A percentile compares a stretch with the other conserved stretches of the same genome.
Evolutionary conservation across 2,797 vertebrate species (phyloP).

Genomic region (Phataginus tetradactyla): DNA sequence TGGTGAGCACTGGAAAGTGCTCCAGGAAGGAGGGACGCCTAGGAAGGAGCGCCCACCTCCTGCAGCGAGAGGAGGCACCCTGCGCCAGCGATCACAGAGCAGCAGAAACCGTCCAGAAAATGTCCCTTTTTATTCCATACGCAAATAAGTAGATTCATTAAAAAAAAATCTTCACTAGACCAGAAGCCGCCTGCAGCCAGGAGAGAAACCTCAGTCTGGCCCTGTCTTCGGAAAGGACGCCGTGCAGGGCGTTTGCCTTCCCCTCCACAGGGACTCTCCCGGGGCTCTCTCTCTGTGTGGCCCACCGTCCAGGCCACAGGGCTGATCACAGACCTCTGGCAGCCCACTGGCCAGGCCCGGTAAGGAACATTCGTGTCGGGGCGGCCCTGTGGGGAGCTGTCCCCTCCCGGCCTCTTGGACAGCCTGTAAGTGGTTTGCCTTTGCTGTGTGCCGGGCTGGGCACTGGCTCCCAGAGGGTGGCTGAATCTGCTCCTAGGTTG

Average conservation of each 20-base stretch:
- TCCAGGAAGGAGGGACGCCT: background rate
- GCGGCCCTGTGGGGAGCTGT: background rate
- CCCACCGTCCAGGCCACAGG: background rate
- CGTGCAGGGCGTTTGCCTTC: background rate
- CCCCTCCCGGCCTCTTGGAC: background rate
- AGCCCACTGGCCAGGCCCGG: background rate
- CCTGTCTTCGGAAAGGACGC: fast-evolving
- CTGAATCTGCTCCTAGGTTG: background rate
- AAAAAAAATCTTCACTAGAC: constrained; percentile 25
- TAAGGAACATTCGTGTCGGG: background rate
- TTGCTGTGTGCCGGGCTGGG: background rate
- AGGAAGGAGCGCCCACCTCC: background rate
- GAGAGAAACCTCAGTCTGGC: background rate
- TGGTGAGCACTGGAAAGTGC: fast-evolving
- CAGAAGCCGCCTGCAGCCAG: background rate
- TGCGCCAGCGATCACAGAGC: constrained; percentile 30
- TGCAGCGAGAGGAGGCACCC: background rate
- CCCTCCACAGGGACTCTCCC: background rate
- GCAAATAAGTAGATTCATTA: constrained; percentile 72
- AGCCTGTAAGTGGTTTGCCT: background rate
- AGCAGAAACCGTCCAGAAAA: constrained; percentile 71
- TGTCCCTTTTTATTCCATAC: constrained; percentile 82
- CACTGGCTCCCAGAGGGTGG: background rate
- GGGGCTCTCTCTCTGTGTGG: background rate
- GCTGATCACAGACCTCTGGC: background rate